Percentiles rank a stretch among this genome's conserved stretches.
Evolutionary conservation across 2,113 vertebrate species (phyloP).

Genomic region (Limanda limanda): DNA sequence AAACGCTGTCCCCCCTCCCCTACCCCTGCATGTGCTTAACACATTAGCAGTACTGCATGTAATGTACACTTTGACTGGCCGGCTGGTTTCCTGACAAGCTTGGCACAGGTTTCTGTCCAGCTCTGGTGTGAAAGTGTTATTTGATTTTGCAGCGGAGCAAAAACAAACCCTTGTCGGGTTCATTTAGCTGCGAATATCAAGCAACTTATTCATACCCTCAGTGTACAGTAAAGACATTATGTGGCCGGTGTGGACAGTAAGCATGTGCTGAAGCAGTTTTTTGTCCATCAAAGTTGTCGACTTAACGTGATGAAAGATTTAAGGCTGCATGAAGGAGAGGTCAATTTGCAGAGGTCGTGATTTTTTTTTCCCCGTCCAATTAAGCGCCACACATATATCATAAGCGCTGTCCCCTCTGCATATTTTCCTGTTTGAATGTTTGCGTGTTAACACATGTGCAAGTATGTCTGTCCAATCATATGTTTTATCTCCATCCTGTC

Average conservation of each 20-base stretch:
- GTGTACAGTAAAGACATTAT: slow-evolving; percentile 39
- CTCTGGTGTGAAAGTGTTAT: slow-evolving; percentile 42
- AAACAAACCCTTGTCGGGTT: slow-evolving; percentile 56
- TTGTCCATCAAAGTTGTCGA: slow-evolving; percentile 7
- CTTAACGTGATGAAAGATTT: slow-evolving; percentile 32
- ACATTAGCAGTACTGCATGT: slow-evolving; percentile 42
- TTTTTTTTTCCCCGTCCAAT: slow-evolving; percentile 45
- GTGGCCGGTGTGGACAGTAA: slow-evolving; percentile 29
- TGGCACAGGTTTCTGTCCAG: slow-evolving; percentile 17
- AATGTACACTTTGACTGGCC: slow-evolving; percentile 32
- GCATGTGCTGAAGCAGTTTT: slow-evolving; percentile 21
- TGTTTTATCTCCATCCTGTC: neutral
- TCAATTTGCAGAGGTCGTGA: slow-evolving; percentile 35
- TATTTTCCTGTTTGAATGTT: neutral
- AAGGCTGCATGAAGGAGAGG: slow-evolving; percentile 19
- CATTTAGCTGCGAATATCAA: slow-evolving; percentile 48
- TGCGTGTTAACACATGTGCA: neutral
- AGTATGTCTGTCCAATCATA: neutral
- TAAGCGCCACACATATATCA: slow-evolving; percentile 31
- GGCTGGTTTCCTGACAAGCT: slow-evolving; percentile 39
- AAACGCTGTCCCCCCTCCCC: slow-evolving; percentile 15
- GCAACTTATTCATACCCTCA: slow-evolving; percentile 29
- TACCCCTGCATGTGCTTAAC: slow-evolving; percentile 33
- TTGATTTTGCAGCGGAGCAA: slow-evolving; percentile 42
- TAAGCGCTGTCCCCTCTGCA: neutral